These are phyloP conservation scores for Megalopta genalis DNA, from an alignment of 1,140 invertebrate species.

Conservation along the genomic window DNA sequence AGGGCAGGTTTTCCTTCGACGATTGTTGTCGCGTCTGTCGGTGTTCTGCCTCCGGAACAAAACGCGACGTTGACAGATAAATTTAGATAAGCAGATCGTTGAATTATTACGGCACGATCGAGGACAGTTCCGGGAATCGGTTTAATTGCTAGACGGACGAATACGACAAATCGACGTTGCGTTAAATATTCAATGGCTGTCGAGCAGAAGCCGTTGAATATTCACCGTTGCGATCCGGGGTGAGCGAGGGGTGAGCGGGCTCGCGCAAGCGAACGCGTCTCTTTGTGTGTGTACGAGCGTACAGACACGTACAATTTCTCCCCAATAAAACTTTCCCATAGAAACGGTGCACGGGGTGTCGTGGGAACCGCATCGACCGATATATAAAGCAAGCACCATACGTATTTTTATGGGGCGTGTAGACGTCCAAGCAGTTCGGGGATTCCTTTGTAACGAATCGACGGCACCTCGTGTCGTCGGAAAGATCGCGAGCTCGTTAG, in stretches of 20 bases:
- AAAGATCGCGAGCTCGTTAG: slow-evolving; percentile 23
- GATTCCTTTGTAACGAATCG: slow-evolving; percentile 65
- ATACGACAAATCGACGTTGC: background rate
- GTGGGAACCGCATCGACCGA: slow-evolving; percentile 74
- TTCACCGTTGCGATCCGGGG: slow-evolving; percentile 43
- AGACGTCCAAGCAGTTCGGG: slow-evolving; percentile 57
- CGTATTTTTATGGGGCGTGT: slow-evolving; percentile 64
- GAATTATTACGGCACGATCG: too few relatives aligned
- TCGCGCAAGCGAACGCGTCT: background rate
- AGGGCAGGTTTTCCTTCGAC: too few relatives aligned
- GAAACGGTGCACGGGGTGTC: slow-evolving; percentile 66
- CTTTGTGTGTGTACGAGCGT: slow-evolving; percentile 14
- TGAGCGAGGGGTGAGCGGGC: slow-evolving; percentile 44
- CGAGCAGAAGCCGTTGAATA: background rate
- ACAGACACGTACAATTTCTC: slow-evolving; percentile 64
- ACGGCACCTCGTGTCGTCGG: slow-evolving; percentile 29
- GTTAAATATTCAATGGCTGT: background rate
- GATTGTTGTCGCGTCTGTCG: too few relatives aligned
- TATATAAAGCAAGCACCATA: slow-evolving; percentile 69
- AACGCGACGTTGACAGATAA: too few relatives aligned
- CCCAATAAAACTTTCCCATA: slow-evolving; percentile 74
- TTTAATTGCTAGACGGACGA: too few relatives aligned
- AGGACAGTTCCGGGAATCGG: background rate
- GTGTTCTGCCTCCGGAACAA: too few relatives aligned
- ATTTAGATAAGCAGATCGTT: too few relatives aligned